These are phyloP conservation scores for Brienomyrus brachyistius DNA, from an alignment of 2,113 vertebrate species.

Conservation along the genomic window DNA sequence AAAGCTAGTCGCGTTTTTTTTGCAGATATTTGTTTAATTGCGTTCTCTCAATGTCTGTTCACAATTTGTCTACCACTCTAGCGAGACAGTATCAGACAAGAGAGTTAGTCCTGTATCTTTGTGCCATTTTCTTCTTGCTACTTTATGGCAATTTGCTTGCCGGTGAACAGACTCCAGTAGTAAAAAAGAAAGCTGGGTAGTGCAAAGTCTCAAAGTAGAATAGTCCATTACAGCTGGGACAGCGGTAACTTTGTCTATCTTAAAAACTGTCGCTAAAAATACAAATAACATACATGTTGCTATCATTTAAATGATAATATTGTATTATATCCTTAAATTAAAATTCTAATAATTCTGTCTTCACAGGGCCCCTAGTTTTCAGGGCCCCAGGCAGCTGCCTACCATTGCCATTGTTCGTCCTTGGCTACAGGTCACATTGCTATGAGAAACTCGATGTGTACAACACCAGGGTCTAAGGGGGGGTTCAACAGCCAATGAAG, in stretches of 20 bases:
- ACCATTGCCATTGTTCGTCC: neutral
- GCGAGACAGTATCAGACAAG: neutral
- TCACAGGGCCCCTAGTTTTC: neutral
- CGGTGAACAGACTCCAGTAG: neutral
- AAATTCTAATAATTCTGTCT: neutral
- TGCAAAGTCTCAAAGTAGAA: neutral
- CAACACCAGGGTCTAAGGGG: too few species aligned
- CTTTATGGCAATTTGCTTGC: neutral
- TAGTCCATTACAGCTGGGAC: neutral
- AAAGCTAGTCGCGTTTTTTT: neutral
- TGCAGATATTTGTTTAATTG: neutral
- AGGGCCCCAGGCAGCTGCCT: neutral
- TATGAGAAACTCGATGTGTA: neutral
- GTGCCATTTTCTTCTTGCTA: neutral
- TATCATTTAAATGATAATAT: neutral
- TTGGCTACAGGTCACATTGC: neutral
- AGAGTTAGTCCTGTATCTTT: neutral
- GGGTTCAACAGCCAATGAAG: too few species aligned
- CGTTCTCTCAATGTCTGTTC: neutral
- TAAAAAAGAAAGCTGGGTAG: neutral
- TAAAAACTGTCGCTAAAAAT: neutral
- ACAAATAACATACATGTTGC: neutral
- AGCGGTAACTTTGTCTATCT: neutral
- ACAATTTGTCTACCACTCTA: neutral
- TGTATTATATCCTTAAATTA: neutral